Conservation (phyloP, 2,113 vertebrate genomes). For the Formicarius rufipectus region DNA sequence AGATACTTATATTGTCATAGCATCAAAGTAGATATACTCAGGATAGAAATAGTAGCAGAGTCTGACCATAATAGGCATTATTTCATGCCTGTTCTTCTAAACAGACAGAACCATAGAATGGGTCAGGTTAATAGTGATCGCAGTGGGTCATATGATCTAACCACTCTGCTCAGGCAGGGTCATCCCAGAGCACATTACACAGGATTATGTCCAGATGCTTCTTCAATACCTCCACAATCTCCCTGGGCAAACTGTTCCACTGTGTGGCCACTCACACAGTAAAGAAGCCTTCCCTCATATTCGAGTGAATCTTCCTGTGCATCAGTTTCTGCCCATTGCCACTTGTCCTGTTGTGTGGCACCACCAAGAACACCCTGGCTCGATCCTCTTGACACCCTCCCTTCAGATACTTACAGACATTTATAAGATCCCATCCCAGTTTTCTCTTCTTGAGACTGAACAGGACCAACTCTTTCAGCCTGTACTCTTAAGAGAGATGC, state of each 20-base stretch:
- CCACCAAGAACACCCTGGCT: accelerated
- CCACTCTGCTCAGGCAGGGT: background rate
- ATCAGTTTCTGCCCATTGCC: accelerated
- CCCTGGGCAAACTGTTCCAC: background rate
- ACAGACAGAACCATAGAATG: background rate
- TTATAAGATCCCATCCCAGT: background rate
- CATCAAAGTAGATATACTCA: background rate
- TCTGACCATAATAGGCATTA: background rate
- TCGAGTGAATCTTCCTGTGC: too few relatives aligned
- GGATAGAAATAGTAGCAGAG: background rate
- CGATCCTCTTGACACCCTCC: background rate
- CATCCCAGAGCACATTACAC: background rate
- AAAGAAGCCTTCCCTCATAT: background rate
- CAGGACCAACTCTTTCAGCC: accelerated
- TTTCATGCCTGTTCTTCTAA: background rate
- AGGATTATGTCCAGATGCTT: background rate
- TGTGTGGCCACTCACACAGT: background rate
- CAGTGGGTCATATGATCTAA: background rate
- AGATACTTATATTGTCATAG: background rate
- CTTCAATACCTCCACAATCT: background rate
- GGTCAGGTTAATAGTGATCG: background rate
- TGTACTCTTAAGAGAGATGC: background rate
- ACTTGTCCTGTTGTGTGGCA: background rate
- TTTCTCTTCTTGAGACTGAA: background rate
- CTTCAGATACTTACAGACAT: background rate